Conservation (phyloP, 2,113 vertebrate genomes). For the Vanacampus margaritifer region DNA sequence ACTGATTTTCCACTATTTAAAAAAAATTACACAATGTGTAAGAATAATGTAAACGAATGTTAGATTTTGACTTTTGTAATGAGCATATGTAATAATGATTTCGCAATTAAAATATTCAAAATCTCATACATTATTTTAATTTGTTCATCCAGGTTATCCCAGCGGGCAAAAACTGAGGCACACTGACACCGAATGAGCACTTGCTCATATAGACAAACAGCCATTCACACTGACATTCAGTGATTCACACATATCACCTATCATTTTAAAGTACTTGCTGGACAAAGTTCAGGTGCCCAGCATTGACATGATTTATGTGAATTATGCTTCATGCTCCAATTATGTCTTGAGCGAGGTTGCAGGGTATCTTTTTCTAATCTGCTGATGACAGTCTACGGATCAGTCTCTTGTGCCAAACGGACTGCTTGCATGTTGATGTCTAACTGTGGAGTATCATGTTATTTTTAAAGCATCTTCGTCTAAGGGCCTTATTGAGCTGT, state of each 20-base stretch:
- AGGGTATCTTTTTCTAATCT: constrained; percentile 36
- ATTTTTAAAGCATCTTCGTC: constrained; percentile 39
- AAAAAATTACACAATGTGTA: not conserved
- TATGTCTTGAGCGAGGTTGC: constrained; percentile 39
- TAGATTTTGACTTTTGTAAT: not conserved
- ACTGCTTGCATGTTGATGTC: constrained; percentile 52
- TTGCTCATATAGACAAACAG: not conserved
- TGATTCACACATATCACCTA: not conserved
- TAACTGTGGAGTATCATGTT: constrained; percentile 23
- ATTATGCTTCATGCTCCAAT: constrained; percentile 10
- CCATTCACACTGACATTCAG: not conserved
- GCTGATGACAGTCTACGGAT: constrained; percentile 51
- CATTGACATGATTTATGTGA: not conserved
- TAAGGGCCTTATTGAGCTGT: constrained; percentile 41
- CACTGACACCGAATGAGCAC: not conserved
- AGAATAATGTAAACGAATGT: not conserved
- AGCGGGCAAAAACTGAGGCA: not conserved
- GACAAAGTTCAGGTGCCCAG: too few relatives aligned
- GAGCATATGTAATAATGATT: not conserved
- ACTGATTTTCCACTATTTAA: not conserved
- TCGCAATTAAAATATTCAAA: not conserved
- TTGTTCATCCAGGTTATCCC: not conserved
- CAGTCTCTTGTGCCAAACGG: constrained; percentile 40
- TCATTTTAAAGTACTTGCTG: not conserved
- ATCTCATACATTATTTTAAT: not conserved